Evolutionary conservation across 2,113 vertebrate genomes (phyloP).

Genomic region (Apaloderma vittatum): DNA sequence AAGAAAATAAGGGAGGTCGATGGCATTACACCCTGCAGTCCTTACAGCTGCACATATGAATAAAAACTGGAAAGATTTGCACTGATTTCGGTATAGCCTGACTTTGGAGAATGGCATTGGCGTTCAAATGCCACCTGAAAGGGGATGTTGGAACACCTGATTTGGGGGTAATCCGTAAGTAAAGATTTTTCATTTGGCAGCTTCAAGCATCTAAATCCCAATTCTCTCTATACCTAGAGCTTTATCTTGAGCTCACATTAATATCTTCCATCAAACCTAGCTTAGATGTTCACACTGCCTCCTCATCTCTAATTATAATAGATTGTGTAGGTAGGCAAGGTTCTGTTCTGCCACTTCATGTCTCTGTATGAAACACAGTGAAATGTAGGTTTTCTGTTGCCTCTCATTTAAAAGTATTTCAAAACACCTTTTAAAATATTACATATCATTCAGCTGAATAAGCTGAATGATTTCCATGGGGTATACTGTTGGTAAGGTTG

Average conservation of each 20-base stretch:
- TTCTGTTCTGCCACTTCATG: background rate
- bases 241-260: background rate
- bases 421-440: background rate
- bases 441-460: background rate
- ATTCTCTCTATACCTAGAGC: background rate
- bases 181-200: background rate
- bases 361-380: background rate
- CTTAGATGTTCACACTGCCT: conserved; percentile 13
- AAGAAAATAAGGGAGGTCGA: background rate
- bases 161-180: background rate
- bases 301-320: conserved; percentile 35
- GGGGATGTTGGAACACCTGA: background rate
- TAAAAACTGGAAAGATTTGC: background rate
- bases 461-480: background rate
- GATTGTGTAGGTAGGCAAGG: conserved; percentile 14
- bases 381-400: background rate
- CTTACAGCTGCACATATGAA: background rate
- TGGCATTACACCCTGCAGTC: background rate
- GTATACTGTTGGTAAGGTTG: background rate
- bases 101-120: background rate
- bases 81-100: background rate
- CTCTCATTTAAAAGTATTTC: background rate
- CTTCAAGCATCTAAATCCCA: background rate
- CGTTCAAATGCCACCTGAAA: background rate
- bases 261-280: background rate